Conservation (phyloP, 2,113 vertebrate genomes). For the Plotosus lineatus region DNA sequence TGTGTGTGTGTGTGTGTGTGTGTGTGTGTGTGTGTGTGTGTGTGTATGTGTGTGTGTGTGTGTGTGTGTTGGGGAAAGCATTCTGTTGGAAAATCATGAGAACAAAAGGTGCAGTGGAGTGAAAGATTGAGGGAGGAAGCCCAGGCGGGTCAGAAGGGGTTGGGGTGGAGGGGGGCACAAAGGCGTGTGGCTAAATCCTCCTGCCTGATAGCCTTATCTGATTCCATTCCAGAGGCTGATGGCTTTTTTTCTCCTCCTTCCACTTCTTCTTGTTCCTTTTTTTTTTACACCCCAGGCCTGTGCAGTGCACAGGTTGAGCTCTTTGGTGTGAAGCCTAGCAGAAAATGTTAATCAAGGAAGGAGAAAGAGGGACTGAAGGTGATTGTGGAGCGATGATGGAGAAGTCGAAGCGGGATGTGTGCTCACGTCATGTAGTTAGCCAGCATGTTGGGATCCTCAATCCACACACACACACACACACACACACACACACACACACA, state of each 20-base stretch:
- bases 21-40: constrained; percentile 31
- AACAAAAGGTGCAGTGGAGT: constrained; percentile 96
- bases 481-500: constrained; percentile 67
- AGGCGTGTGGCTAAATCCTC: constrained; percentile 80
- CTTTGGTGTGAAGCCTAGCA: constrained; percentile 77
- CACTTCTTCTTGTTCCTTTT: constrained; percentile 60
- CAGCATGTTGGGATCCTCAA: constrained; percentile 44
- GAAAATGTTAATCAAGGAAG: constrained; percentile 81
- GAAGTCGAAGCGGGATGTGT: constrained; percentile 59
- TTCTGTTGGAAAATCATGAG: constrained; percentile 80
- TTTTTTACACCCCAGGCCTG: constrained; percentile 56
- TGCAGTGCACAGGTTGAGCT: constrained; percentile 78
- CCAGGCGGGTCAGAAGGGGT: constrained; percentile 77
- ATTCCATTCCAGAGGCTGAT: constrained; percentile 77
- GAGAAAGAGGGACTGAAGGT: constrained; percentile 62
- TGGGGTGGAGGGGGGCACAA: constrained; percentile 76
- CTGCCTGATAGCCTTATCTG: constrained; percentile 86
- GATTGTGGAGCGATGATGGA: constrained; percentile 62
- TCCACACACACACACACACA: constrained; percentile 3
- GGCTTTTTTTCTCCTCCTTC: constrained; percentile 61
- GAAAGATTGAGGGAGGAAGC: constrained; percentile 89
- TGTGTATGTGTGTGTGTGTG: constrained; percentile 32
- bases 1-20: constrained; percentile 39
- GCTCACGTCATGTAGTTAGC: constrained; percentile 68
- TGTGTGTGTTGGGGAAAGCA: constrained; percentile 55